Percentiles rank a stretch among this genome's conserved stretches.
These are phyloP conservation scores for Amphimedon queenslandica DNA, from an alignment of 37 sponge, comb jelly and placozoan species.

Conservation along the genomic window DNA sequence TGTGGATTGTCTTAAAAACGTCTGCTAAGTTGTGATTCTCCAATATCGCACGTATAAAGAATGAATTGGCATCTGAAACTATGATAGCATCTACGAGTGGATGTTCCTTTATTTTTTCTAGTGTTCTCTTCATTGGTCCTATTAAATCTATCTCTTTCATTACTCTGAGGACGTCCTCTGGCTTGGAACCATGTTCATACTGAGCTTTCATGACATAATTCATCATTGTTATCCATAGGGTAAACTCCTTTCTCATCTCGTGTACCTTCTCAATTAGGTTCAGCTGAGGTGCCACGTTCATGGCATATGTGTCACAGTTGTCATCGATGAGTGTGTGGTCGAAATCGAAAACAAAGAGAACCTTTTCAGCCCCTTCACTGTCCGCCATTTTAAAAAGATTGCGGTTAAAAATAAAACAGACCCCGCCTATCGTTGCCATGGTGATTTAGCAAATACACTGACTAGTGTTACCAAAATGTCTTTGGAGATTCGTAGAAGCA, in stretches of 20 bases:
- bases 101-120: slow-evolving; percentile 3
- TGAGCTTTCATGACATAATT: slow-evolving; percentile 23
- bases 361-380: slow-evolving; percentile 8
- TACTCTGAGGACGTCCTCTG: slow-evolving; percentile 16
- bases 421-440: too few species aligned
- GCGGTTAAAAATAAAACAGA: too few species aligned
- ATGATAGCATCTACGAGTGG: slow-evolving; percentile 38
- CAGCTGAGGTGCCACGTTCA: slow-evolving; percentile 25
- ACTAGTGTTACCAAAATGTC: background rate
- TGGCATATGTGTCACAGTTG: slow-evolving; percentile 62
- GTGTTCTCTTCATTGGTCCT: slow-evolving; percentile 12
- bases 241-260: background rate
- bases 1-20: slow-evolving; percentile 20
- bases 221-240: slow-evolving; percentile 66
- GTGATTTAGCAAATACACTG: background rate
- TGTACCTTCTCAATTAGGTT: slow-evolving; percentile 2
- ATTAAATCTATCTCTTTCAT: slow-evolving; percentile 23
- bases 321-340: slow-evolving; percentile 72
- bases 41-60: slow-evolving; percentile 62
- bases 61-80: slow-evolving; percentile 70
- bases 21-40: slow-evolving; percentile 35
- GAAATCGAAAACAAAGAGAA: slow-evolving; percentile 78
- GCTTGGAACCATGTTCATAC: slow-evolving; percentile 11
- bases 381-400: too few species aligned
- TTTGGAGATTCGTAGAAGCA: too few species aligned